Evolutionary conservation across 2,888 invertebrate species (phyloP).

Genomic region (Strigamia crassipes): DNA sequence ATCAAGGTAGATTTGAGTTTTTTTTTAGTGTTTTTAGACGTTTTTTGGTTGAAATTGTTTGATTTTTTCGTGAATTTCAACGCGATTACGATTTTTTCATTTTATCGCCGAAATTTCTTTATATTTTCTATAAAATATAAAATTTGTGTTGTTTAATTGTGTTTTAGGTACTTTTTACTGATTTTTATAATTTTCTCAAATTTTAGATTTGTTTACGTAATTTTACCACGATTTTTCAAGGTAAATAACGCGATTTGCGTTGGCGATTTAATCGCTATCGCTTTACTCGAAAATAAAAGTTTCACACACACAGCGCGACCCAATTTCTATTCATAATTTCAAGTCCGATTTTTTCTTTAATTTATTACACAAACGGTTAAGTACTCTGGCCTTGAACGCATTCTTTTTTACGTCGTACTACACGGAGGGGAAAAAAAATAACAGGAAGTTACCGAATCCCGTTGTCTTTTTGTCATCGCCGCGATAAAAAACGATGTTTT

Average conservation of each 20-base stretch:
- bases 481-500: neutral
- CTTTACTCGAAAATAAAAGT: neutral
- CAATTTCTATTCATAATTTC: conserved; percentile 19
- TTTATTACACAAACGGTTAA: conserved; percentile 18
- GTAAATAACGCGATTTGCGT: neutral
- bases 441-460: conserved; percentile 22
- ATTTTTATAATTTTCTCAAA: too few relatives aligned
- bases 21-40: neutral
- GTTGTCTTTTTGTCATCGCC: conserved; percentile 26
- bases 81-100: too few relatives aligned
- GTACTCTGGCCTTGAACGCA: conserved; percentile 28
- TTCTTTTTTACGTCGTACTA: conserved; percentile 21
- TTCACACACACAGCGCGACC: neutral
- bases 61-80: too few relatives aligned
- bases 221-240: neutral
- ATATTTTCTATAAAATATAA: too few relatives aligned
- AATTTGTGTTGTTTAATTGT: too few relatives aligned
- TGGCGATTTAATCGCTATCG: neutral
- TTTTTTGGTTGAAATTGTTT: too few relatives aligned
- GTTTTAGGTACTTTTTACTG: too few relatives aligned
- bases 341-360: neutral
- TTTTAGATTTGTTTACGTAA: too few relatives aligned
- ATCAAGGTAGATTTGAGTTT: neutral
- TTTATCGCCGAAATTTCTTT: too few relatives aligned
- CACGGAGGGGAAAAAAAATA: conserved; percentile 17